Evolutionary conservation across 1,140 invertebrate genomes (phyloP).

Genomic region (Heliconius hewitsoni): DNA sequence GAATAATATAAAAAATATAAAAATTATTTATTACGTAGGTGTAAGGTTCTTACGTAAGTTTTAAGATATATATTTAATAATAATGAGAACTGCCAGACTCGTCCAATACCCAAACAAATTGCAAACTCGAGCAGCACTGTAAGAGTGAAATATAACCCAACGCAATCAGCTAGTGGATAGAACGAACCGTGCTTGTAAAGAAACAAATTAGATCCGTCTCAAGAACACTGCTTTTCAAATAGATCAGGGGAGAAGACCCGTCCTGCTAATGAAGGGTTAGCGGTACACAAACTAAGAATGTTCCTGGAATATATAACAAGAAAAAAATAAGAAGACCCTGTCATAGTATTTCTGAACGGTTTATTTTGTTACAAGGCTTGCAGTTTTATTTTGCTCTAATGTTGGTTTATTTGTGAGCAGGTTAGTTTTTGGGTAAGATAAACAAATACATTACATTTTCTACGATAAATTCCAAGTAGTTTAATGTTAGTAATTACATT

Average conservation of each 20-base stretch:
- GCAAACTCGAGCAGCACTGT: conserved; percentile 45
- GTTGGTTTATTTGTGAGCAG: not conserved
- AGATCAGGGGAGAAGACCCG: conserved; percentile 57
- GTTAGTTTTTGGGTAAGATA: too few species aligned
- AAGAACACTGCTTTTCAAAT: conserved; percentile 62
- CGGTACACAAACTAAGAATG: conserved; percentile 41
- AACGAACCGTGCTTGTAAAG: conserved; percentile 67
- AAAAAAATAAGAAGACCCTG: not conserved
- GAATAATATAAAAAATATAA: not conserved
- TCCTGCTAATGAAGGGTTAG: conserved; percentile 67
- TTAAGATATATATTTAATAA: conserved; percentile 28
- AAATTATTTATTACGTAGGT: not conserved
- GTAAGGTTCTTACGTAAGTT: not conserved
- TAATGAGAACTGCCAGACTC: conserved; percentile 17
- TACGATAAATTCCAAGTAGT: too few species aligned
- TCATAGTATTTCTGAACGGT: not conserved
- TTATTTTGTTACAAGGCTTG: not conserved
- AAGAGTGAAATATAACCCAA: conserved; percentile 61
- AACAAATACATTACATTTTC: too few species aligned
- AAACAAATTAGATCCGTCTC: conserved; percentile 73
- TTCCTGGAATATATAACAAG: conserved; percentile 32
- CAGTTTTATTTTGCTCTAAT: not conserved
- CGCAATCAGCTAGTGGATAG: conserved; percentile 61
- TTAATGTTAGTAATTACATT: too few species aligned
- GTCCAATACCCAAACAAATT: conserved; percentile 33